Evolutionary conservation across 2,888 invertebrate species (phyloP).

Genomic region (Synergus laeviventris): DNA sequence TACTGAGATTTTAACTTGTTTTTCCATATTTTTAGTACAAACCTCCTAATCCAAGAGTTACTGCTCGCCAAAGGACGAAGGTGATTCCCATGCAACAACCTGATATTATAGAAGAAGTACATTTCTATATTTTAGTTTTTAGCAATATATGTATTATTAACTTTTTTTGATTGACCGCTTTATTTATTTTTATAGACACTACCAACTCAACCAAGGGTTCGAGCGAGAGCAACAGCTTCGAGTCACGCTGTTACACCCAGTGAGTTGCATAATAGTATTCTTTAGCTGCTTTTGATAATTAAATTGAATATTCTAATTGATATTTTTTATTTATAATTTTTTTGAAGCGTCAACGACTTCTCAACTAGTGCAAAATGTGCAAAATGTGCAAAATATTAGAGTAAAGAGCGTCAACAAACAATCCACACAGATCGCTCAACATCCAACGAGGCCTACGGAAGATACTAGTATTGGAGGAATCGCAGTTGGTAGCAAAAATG

Average conservation of each 20-base stretch:
- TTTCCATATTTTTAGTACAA: constrained; percentile 61
- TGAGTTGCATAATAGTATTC: constrained; percentile 52
- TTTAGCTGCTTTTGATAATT: background rate
- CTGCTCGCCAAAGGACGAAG: constrained; percentile 64
- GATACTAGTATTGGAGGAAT: constrained; percentile 85
- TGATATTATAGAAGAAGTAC: constrained; percentile 70
- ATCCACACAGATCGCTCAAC: constrained; percentile 35
- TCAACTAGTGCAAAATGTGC: constrained; percentile 66
- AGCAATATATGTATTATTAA: background rate
- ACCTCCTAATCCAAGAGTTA: constrained; percentile 52
- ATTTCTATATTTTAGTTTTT: background rate
- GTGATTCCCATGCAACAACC: constrained; percentile 62
- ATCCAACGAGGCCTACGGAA: constrained; percentile 80
- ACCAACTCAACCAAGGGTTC: constrained; percentile 45
- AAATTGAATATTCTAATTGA: constrained; percentile 1
- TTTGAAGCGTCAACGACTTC: constrained; percentile 62
- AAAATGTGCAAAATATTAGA: constrained; percentile 63
- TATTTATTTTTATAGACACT: constrained; percentile 10
- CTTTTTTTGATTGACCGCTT: background rate
- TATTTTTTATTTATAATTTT: constrained; percentile 7
- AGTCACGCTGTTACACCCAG: constrained; percentile 64
- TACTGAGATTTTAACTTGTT: background rate
- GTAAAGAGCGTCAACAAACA: constrained; percentile 62
- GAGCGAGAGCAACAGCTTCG: constrained; percentile 55
- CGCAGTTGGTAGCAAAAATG: constrained; percentile 73